phyloP scores from a whole-genome alignment of 2,888 invertebrate species.

The Tyria jacobaeae region DNA sequence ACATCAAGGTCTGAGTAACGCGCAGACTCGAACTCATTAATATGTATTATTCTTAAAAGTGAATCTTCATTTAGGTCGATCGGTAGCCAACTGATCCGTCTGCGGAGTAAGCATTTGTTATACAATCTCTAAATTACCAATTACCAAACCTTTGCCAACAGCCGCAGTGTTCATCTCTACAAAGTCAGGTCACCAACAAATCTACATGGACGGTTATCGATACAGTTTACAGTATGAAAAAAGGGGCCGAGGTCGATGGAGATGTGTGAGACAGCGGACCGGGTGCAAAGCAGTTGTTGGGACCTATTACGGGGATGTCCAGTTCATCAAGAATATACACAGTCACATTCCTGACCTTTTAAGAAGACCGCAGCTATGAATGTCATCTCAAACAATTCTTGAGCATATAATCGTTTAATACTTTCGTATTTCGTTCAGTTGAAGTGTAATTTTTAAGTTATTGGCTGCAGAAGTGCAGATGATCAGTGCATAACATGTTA shows the following conservation, averaged over 20 bases:
- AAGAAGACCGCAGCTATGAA: no score
- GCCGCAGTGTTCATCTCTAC: slow-evolving; percentile 22
- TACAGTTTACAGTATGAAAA: slow-evolving; percentile 37
- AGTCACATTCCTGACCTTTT: slow-evolving; percentile 21
- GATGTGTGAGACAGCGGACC: slow-evolving; percentile 46
- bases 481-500: background rate
- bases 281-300: slow-evolving; percentile 51
- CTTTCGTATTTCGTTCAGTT: background rate
- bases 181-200: slow-evolving; percentile 44
- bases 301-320: slow-evolving; percentile 37
- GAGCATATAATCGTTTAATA: background rate
- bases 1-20: no score
- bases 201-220: slow-evolving; percentile 39
- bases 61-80: background rate
- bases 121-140: background rate
- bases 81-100: background rate
- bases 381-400: no score
- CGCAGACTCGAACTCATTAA: no score
- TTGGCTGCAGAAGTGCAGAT: background rate
- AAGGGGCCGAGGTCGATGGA: slow-evolving; percentile 39
- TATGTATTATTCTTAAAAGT: no score
- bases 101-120: no score
- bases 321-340: slow-evolving; percentile 24
- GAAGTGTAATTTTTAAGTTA: no score
- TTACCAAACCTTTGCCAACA: slow-evolving; percentile 14